A percentile compares a stretch with the other conserved stretches of the same genome.
Conservation (phyloP, 2,113 vertebrate genomes). For the Daboia siamensis region DNA sequence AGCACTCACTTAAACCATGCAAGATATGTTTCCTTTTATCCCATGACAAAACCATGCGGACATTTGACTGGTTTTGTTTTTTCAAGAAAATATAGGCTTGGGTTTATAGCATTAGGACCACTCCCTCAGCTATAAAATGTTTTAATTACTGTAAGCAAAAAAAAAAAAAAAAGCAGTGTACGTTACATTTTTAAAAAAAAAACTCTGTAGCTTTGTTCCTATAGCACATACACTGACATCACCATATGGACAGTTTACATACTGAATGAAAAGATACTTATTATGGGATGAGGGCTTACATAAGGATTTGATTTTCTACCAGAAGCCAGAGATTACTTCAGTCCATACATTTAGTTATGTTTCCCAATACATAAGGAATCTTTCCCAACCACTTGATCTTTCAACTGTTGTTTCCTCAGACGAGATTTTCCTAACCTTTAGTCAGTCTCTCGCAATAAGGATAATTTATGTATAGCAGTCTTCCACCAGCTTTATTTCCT, state of each 20-base stretch:
- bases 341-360: neutral
- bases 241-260: neutral
- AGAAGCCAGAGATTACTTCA: neutral
- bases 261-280: neutral
- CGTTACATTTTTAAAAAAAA: neutral
- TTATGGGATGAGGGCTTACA: neutral
- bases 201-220: neutral
- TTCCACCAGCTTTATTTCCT: neutral
- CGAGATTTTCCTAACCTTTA: neutral
- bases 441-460: neutral
- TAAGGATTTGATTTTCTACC: neutral
- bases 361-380: neutral
- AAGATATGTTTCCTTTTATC: neutral
- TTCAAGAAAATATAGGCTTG: neutral
- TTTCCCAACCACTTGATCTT: neutral
- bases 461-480: neutral
- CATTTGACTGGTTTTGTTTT: neutral
- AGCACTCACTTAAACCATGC: neutral
- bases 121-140: neutral
- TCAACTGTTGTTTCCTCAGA: neutral
- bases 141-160: neutral
- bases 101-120: neutral
- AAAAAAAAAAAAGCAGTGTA: neutral
- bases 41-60: neutral
- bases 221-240: neutral